A percentile compares a stretch with the other conserved stretches of the same genome.
Conservation (phyloP, 1,140 invertebrate genomes). For the Stegodyphus mimosarum region DNA sequence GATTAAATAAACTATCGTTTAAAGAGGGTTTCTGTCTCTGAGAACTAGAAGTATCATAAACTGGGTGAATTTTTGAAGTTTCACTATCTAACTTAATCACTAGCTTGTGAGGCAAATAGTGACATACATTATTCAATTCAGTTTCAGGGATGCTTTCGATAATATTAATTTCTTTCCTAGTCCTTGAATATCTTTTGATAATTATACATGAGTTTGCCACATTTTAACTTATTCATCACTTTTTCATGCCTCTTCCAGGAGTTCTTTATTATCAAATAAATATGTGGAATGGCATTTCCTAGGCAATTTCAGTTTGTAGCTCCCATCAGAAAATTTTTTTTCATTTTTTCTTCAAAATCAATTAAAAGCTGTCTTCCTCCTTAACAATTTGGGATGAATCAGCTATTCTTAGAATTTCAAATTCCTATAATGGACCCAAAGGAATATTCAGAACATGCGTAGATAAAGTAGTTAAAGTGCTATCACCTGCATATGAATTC, state of each 20-base stretch:
- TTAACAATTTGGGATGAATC: no score
- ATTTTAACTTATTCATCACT: background rate
- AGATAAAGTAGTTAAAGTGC: no score
- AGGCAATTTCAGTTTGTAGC: conserved; percentile 3
- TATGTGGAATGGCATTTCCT: background rate
- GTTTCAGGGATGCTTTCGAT: conserved; percentile 10
- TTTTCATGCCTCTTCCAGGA: background rate
- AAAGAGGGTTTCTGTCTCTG: conserved; percentile 52
- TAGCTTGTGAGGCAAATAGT: conserved; percentile 17
- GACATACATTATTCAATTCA: conserved; percentile 1
- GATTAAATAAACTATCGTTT: conserved; percentile 60
- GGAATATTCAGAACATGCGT: no score
- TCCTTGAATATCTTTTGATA: conserved; percentile 22
- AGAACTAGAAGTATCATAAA: conserved; percentile 51
- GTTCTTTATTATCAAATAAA: conserved; percentile 18
- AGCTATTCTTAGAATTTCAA: no score
- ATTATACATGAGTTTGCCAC: background rate
- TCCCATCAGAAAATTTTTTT: conserved; percentile 12
- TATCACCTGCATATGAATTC: no score
- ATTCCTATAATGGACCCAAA: no score
- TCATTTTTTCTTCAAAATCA: background rate
- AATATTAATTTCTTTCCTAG: conserved; percentile 24
- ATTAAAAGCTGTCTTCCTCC: background rate
- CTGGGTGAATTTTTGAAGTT: conserved; percentile 19
- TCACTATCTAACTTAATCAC: background rate